phyloP scores from a whole-genome alignment of 2,113 vertebrate species.

The Hemichromis elongatus region DNA sequence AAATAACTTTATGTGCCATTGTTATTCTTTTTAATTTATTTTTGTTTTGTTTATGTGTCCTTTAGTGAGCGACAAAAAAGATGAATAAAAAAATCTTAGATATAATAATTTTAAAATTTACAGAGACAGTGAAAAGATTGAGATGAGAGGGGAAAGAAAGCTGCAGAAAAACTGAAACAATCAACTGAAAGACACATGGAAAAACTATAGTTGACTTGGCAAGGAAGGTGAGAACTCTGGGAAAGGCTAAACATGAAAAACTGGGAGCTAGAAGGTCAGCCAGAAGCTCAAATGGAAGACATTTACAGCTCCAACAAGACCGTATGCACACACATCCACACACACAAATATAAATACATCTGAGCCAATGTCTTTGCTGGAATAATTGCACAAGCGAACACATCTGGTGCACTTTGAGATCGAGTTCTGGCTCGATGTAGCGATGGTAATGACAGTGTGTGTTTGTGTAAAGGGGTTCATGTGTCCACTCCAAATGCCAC shows the following conservation, averaged over 20 bases:
- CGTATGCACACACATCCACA: constrained; percentile 26
- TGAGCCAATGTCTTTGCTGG: constrained; percentile 61
- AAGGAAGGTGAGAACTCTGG: constrained; percentile 49
- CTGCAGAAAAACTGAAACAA: background rate
- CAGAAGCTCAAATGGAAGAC: constrained; percentile 67
- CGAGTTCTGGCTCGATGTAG: constrained; percentile 46
- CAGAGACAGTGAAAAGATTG: background rate
- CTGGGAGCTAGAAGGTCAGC: constrained; percentile 62
- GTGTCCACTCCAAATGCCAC: constrained; percentile 60
- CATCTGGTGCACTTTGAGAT: constrained; percentile 72
- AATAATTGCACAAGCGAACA: constrained; percentile 61
- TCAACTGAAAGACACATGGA: constrained; percentile 45
- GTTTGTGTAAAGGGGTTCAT: background rate
- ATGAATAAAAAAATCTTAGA: background rate
- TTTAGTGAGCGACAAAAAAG: background rate
- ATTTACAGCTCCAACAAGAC: constrained; percentile 65
- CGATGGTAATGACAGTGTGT: constrained; percentile 44
- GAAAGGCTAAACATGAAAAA: constrained; percentile 65
- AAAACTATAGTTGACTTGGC: constrained; percentile 44
- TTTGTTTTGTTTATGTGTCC: background rate
- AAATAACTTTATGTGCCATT: background rate
- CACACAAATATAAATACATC: constrained; percentile 39
- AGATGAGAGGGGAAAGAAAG: background rate
- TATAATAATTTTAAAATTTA: background rate
- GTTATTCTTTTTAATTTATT: background rate